phyloP scores from a whole-genome alignment of 2,888 invertebrate species.

The Agrotis clavis region DNA sequence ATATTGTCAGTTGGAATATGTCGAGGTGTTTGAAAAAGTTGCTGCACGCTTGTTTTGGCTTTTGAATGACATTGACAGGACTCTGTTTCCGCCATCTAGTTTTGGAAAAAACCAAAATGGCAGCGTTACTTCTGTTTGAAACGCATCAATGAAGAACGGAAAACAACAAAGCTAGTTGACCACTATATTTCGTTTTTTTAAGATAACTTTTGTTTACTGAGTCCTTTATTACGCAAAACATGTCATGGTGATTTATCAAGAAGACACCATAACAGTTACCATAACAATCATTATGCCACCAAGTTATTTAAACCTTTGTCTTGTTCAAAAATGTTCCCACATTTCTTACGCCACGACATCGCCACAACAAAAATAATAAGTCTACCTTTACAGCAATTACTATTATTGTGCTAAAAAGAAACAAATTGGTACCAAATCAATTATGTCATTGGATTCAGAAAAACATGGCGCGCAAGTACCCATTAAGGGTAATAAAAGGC shows the following conservation, averaged over 20 bases:
- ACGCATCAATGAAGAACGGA: neutral
- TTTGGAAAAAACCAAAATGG: neutral
- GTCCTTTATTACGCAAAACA: constrained; percentile 4
- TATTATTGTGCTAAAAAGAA: constrained; percentile 62
- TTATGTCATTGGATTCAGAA: constrained; percentile 63
- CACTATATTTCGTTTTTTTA: no score
- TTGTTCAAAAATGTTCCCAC: constrained; percentile 53
- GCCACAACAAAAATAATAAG: constrained; percentile 11
- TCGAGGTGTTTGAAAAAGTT: neutral
- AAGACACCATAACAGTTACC: neutral
- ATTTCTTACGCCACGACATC: constrained; percentile 53
- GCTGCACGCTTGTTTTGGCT: no score
- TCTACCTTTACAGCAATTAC: constrained; percentile 48
- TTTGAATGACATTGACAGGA: no score
- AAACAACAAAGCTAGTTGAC: constrained; percentile 10
- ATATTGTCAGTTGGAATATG: neutral
- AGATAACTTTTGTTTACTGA: neutral
- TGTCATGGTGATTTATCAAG: constrained; percentile 1
- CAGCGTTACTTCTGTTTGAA: neutral
- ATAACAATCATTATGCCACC: constrained; percentile 34
- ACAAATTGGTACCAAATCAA: constrained; percentile 61
- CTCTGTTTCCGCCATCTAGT: no score
- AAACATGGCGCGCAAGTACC: constrained; percentile 35
- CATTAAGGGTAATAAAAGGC: constrained; percentile 28
- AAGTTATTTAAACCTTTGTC: constrained; percentile 43